phyloP scores from a whole-genome alignment of 2,113 vertebrate species.

The Acrocephalus kingi region DNA sequence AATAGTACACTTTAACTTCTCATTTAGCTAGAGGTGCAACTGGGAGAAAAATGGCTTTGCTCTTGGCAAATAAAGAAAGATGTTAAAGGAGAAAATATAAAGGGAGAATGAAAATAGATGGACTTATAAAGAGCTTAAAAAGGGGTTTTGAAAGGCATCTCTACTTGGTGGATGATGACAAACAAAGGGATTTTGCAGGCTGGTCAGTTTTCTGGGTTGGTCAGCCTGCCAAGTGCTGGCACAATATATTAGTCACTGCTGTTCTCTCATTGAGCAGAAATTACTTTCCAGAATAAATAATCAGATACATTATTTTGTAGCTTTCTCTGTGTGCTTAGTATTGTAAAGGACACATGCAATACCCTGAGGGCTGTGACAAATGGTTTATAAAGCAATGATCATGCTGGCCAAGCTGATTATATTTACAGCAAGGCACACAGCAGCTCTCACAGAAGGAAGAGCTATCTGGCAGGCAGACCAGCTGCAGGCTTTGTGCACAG shows the following conservation, averaged over 20 bases:
- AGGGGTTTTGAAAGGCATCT: not conserved
- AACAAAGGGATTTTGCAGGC: conserved; percentile 5
- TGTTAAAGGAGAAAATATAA: not conserved
- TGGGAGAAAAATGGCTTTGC: not conserved
- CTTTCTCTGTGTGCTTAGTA: not conserved
- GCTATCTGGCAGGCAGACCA: not conserved
- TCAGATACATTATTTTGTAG: not conserved
- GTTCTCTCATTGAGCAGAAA: not conserved
- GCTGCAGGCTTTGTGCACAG: not conserved
- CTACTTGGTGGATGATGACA: not conserved
- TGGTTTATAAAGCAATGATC: not conserved
- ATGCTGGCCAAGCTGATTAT: not conserved
- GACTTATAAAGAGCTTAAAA: not conserved
- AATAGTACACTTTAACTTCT: not conserved
- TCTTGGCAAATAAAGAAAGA: not conserved
- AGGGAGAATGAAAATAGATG: conserved; percentile 3
- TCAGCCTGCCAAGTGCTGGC: not conserved
- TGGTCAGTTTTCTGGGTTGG: not conserved
- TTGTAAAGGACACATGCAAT: not conserved
- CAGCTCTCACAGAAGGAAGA: not conserved
- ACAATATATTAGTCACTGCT: not conserved
- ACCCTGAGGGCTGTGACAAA: not conserved
- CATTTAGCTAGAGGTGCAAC: not conserved
- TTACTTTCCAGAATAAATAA: conserved; percentile 25
- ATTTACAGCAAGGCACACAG: not conserved